Evolutionary conservation across 2,888 invertebrate genomes (phyloP), one percentile per base, ranked within the genome.

Genomic region (Bruchidius siliquastri): DNA sequence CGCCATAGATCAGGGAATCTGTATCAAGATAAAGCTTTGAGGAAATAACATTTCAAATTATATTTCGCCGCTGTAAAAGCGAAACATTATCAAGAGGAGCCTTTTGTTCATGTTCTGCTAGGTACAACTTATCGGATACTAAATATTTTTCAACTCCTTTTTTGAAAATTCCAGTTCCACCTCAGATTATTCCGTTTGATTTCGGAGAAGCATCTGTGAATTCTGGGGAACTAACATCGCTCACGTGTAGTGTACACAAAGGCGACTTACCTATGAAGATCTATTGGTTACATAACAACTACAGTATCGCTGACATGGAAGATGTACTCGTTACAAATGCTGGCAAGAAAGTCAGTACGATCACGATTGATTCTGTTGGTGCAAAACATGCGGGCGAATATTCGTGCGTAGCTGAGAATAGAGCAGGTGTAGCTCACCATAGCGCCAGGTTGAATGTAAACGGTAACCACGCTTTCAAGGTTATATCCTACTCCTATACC

Each of bases 221-320:
- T 84, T 91, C 91, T 76, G 92, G 84, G 0, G 85, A 85, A 49
- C 78, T 82, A 69, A 80, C 81, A 20, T 80, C 83, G 0, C 75
- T 82, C 0, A 78, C 77, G 72, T 95, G 94, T 84, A 90, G 91
- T 68, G 92, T 92, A 26, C 90, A 89, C 79, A 92, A 93, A 85
- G 94, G 95, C 32, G 95, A 96, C 85, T 77, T 92, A 76, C 95
- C 95, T 13, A 88, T 96, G 73, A 90, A 90, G 77, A 92, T 95
- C 75, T 88, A 89, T 71, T 95, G 95, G 95, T 90, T 88, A 68
- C 89, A 90, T 81, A 88, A 90, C 78, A 88, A 86, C 74, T 84
- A 85, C 77, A 79, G 83, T 49, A 80, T 89, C 21, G 83, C 67
- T 22, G 68, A 74, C 32, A 71, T 73, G 22, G 74, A 76, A 26